Conservation (phyloP, 1,140 invertebrate species). For the Xylocopa sonorina region DNA sequence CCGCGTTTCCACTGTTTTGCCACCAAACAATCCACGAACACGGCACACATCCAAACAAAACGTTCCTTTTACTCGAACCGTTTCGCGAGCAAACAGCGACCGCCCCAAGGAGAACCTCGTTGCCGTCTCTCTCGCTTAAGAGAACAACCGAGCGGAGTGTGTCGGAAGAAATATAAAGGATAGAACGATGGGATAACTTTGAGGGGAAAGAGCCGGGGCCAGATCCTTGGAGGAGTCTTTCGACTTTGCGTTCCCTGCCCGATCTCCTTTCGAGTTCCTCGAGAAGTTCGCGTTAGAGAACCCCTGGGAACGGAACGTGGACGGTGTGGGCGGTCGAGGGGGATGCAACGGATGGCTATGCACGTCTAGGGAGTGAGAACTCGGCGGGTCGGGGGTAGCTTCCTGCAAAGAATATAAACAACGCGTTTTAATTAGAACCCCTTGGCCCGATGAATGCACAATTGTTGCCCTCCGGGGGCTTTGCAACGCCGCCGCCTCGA, state of each 20-base stretch:
- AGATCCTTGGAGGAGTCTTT: neutral
- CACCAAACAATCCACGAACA: conserved; percentile 1
- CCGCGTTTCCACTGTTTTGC: neutral
- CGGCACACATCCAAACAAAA: neutral
- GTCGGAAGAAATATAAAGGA: neutral
- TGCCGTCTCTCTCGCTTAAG: neutral
- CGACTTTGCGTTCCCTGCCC: neutral
- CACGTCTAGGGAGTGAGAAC: neutral
- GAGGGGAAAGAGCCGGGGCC: neutral
- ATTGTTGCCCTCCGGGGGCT: conserved; percentile 72
- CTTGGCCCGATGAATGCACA: conserved; percentile 76
- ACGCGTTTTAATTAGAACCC: conserved; percentile 80
- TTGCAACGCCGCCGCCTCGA: conserved; percentile 56
- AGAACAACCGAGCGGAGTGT: conserved; percentile 11
- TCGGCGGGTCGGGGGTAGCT: conserved; percentile 44
- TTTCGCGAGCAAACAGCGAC: neutral
- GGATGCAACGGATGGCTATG: neutral
- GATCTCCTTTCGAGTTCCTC: neutral
- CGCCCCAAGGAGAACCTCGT: neutral
- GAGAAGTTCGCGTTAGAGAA: conserved; percentile 37
- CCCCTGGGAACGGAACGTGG: conserved; percentile 47
- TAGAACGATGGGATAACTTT: too few species aligned
- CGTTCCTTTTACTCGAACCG: neutral
- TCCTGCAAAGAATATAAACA: conserved; percentile 80
- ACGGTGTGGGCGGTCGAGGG: too few species aligned